Evolutionary conservation across 30 jellyfish, hydroid and myxozoan genomes (phyloP).

Genomic region (Turritopsis rubra): DNA sequence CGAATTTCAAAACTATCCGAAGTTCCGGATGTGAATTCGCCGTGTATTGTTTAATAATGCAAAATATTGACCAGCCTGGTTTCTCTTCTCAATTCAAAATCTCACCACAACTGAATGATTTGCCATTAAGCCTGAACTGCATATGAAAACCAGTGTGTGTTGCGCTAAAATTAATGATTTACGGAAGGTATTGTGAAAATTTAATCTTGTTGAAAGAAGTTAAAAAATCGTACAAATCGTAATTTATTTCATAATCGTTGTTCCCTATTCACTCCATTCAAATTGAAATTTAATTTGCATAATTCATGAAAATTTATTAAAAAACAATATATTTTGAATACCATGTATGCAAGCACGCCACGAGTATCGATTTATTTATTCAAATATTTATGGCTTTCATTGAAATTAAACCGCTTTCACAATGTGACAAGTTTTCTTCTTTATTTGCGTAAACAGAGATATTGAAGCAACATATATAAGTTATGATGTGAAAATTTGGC

Average conservation of each 20-base stretch:
- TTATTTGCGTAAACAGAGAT: background rate
- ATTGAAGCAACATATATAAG: background rate
- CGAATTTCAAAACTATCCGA: background rate
- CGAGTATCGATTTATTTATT: background rate
- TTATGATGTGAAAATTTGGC: too few species aligned
- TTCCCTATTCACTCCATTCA: background rate
- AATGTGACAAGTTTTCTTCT: background rate
- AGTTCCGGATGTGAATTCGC: background rate
- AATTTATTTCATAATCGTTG: background rate
- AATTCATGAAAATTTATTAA: too few species aligned
- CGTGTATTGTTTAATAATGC: background rate
- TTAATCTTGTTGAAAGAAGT: background rate
- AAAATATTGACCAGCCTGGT: background rate
- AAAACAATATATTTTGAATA: background rate
- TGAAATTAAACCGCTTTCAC: too few species aligned
- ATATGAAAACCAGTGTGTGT: background rate
- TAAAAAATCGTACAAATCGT: too few species aligned
- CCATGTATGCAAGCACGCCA: background rate
- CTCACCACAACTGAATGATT: background rate
- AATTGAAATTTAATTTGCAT: background rate
- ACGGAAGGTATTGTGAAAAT: background rate
- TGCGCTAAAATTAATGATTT: background rate
- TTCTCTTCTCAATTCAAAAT: background rate
- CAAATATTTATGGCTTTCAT: background rate
- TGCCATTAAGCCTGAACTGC: background rate